Conservation (phyloP, 2,113 vertebrate genomes). For the Pogonocichla stellata region DNA sequence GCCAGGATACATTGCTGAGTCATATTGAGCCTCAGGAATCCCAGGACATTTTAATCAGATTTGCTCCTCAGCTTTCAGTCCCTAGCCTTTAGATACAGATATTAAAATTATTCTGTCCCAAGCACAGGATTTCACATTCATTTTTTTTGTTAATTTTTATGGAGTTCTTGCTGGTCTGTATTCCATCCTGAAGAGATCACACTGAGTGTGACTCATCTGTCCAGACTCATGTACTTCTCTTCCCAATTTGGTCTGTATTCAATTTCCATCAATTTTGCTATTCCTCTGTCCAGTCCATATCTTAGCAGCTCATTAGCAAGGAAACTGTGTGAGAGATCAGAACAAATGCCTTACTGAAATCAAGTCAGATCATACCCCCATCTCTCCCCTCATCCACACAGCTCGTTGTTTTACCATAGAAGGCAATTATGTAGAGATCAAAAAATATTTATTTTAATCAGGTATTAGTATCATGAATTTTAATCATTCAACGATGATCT, state of each 20-base stretch:
- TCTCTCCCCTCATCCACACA: neutral
- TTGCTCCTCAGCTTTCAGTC: neutral
- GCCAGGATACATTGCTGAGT: neutral
- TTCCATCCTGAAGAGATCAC: neutral
- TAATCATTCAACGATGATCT: slow-evolving; percentile 22
- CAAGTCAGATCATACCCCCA: neutral
- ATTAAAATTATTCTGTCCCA: neutral
- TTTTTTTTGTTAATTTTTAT: neutral
- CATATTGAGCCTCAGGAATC: neutral
- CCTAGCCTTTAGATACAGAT: neutral
- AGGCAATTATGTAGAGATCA: neutral
- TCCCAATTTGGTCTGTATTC: neutral
- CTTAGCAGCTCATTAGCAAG: neutral
- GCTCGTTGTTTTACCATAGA: neutral
- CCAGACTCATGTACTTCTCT: neutral
- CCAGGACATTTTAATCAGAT: neutral
- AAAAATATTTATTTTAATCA: slow-evolving; percentile 53
- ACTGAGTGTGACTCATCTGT: neutral
- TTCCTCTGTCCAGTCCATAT: neutral
- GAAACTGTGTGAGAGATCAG: neutral
- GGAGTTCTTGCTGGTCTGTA: neutral
- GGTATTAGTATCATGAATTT: slow-evolving; percentile 34
- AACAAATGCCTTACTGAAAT: neutral
- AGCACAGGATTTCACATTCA: neutral
- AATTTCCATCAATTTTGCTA: neutral